phyloP scores from a whole-genome alignment of 2,888 invertebrate genomes.

The Tetanocera ferruginea region DNA sequence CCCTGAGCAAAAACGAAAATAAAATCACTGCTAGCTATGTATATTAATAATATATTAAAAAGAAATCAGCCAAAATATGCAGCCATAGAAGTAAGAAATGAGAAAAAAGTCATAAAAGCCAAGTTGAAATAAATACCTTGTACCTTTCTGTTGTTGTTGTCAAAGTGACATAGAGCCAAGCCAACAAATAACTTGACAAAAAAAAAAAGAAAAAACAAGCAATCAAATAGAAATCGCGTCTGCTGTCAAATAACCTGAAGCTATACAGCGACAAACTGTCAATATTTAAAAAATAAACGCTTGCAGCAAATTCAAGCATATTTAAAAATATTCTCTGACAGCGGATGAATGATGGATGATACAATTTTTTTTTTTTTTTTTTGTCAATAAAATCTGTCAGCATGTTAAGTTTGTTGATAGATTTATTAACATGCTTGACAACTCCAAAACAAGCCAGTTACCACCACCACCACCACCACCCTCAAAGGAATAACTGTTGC shows the following conservation, averaged over 20 bases:
- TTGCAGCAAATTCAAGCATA: not conserved
- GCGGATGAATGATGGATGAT: too few species aligned
- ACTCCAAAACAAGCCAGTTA: not conserved
- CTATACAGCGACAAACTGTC: not conserved
- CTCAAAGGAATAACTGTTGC: not conserved
- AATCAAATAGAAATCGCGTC: not conserved
- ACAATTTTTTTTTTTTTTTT: not conserved
- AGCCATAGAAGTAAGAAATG: not conserved
- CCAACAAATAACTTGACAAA: not conserved
- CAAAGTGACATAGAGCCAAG: not conserved
- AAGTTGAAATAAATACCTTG: not conserved
- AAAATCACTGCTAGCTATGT: not conserved
- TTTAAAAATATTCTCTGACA: not conserved
- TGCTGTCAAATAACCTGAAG: not conserved
- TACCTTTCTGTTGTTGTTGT: not conserved
- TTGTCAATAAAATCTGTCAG: not conserved
- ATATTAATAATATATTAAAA: conserved; percentile 14
- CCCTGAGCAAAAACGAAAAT: too few species aligned
- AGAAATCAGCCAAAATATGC: conserved; percentile 10
- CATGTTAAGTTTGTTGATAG: not conserved
- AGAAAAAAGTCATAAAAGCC: not conserved
- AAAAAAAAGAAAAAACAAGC: not conserved
- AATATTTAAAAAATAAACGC: not conserved
- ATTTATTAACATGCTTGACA: not conserved
- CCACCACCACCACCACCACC: not conserved